Base-by-base conservation (phyloP, 2,888 invertebrate species). In the Nomada fucata region DNA sequence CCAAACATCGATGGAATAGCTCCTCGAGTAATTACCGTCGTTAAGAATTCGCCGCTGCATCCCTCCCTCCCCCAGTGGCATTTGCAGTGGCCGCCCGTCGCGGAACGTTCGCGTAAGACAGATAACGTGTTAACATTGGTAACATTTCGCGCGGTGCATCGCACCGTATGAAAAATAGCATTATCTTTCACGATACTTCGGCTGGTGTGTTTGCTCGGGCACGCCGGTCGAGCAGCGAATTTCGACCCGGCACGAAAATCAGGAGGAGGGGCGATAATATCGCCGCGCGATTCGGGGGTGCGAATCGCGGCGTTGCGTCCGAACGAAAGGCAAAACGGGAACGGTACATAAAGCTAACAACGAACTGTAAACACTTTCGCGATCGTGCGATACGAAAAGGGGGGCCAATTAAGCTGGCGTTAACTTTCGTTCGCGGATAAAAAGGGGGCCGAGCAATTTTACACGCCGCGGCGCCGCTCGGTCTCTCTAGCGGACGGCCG, bases 341-440 rank as follows among this genome's bases (percentile, higher is more conserved):
- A 72, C 50, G 60, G 67, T 71, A 23, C 71, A 53, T 61, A 67
- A 78, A 78, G 55, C 65, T 71, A 78, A 78, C 79, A 67, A 65
- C 77, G 61, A 78, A 78, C 71, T 55, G 79, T 44, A 47, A 77
- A 79, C 70, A 78, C 61, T 71, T 65, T 65, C 71, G 55, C 78
- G 53, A 67, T 67, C 55, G 26, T 18, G 55, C 55, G 78, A 50
- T 65, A 67, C 67, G 78, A 61, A 67, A 71, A 36, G 36, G 36
- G 79, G 29, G 53, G 53, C 55, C 72, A 79, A 78, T 79, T 77
- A 79, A 78, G 65, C 70, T 15, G 47, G 67, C 47, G 59, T 78
- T 78, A 72, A 65, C 72, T 72, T 72, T 59, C 72, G 59, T 64
- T 44, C 57, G 52, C 52, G 72, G 47, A 64, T 61, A 68, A 68